Evolutionary conservation across 2,888 invertebrate genomes (phyloP).

Genomic region (Macaria liturata): DNA sequence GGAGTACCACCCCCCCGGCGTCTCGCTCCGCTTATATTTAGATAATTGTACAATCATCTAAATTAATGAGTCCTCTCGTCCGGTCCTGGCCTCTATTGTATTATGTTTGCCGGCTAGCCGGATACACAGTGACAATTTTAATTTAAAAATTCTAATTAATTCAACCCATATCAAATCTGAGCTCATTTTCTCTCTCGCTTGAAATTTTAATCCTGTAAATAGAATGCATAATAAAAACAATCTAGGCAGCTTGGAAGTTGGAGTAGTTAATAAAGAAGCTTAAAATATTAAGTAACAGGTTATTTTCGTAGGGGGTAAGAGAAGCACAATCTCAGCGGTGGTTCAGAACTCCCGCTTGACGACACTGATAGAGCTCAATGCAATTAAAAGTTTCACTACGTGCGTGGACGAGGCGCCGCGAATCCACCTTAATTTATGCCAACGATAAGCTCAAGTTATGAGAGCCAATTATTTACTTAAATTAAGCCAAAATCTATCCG

Average conservation of each 20-base stretch:
- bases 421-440: conserved; percentile 79
- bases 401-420: conserved; percentile 77
- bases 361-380: conserved; percentile 79
- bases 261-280: conserved; percentile 34
- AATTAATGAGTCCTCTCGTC: conserved; percentile 83
- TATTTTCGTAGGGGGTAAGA: conserved; percentile 35
- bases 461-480: conserved; percentile 80
- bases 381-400: conserved; percentile 83
- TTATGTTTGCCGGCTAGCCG: conserved; percentile 68
- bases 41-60: conserved; percentile 84
- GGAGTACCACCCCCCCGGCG: conserved; percentile 73
- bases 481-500: conserved; percentile 56
- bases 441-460: conserved; percentile 76
- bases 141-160: conserved; percentile 63
- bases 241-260: conserved; percentile 11
- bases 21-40: conserved; percentile 82
- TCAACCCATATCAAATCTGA: conserved; percentile 21
- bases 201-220: conserved; percentile 10
- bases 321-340: conserved; percentile 57
- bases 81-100: conserved; percentile 77
- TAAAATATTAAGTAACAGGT: conserved; percentile 34
- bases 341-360: conserved; percentile 73
- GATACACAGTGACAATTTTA: conserved; percentile 70
- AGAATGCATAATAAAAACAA: conserved; percentile 7
- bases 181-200: conserved; percentile 23